Conservation (phyloP, 2,797 vertebrate species). For the Sciurus vulgaris region DNA sequence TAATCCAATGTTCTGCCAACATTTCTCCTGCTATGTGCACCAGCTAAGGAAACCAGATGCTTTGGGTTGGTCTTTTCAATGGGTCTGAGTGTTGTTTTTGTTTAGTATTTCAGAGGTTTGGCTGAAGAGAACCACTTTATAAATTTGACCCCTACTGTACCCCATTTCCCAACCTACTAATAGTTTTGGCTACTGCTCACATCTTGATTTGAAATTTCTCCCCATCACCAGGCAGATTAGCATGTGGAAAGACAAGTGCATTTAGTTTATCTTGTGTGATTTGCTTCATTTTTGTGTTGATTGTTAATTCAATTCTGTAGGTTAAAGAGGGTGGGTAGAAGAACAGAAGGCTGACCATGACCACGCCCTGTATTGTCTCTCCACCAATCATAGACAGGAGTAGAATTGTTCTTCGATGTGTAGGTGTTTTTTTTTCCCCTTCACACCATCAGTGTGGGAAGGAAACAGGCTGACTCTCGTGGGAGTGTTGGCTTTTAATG, state of each 20-base stretch:
- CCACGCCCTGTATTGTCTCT: conserved; percentile 26
- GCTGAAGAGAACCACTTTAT: conserved; percentile 83
- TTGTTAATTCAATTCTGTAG: conserved; percentile 75
- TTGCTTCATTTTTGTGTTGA: conserved; percentile 80
- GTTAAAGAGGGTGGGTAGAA: conserved; percentile 60
- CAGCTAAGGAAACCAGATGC: conserved; percentile 90
- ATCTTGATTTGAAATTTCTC: conserved; percentile 79
- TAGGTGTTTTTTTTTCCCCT: conserved; percentile 6
- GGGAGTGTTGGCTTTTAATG: conserved; percentile 77
- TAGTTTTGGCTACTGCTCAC: conserved; percentile 84
- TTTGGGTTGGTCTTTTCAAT: conserved; percentile 87
- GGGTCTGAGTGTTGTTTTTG: conserved; percentile 88
- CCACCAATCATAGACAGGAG: conserved; percentile 62
- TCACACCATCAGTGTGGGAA: conserved; percentile 74
- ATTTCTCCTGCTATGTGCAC: conserved; percentile 89
- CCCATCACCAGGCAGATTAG: conserved; percentile 71
- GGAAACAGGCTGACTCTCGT: conserved; percentile 76
- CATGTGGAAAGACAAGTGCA: conserved; percentile 71
- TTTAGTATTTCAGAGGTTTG: conserved; percentile 88
- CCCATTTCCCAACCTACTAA: conserved; percentile 81
- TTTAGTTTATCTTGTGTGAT: conserved; percentile 80
- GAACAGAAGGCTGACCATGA: conserved; percentile 25
- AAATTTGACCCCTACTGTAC: conserved; percentile 80
- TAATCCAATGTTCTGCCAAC: conserved; percentile 90
- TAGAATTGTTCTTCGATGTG: conserved; percentile 68